These are phyloP conservation scores for mouse (Mus musculus) DNA, from an alignment of 2,113 vertebrate genomes.

Conservation along the genomic window GRCm39 chr2:106322501-106323000, in stretches of 20 bases:
- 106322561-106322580: conserved; percentile 48
- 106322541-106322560: conserved; percentile 25
- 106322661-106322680: conserved; percentile 76
- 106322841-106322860: neutral
- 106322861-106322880: neutral
- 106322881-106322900: neutral
- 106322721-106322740: conserved; percentile 72
- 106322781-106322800: conserved; percentile 57
- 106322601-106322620: conserved; percentile 57
- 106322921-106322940: neutral
- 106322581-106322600: conserved; percentile 65
- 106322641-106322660: conserved; percentile 57
- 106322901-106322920: neutral
- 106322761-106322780: conserved; percentile 62
- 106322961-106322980: neutral
- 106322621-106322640: conserved; percentile 68
- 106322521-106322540: conserved; percentile 56
- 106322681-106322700: conserved; percentile 78
- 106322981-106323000: neutral
- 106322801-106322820: neutral
- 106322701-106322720: conserved; percentile 80
- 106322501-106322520: conserved; percentile 57
- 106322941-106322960: neutral
- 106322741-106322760: conserved; percentile 78
- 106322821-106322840: neutral